These are phyloP conservation scores for Nannoperca obscura DNA, from an alignment of 2,797 vertebrate genomes.

Conservation along the genomic window DNA sequence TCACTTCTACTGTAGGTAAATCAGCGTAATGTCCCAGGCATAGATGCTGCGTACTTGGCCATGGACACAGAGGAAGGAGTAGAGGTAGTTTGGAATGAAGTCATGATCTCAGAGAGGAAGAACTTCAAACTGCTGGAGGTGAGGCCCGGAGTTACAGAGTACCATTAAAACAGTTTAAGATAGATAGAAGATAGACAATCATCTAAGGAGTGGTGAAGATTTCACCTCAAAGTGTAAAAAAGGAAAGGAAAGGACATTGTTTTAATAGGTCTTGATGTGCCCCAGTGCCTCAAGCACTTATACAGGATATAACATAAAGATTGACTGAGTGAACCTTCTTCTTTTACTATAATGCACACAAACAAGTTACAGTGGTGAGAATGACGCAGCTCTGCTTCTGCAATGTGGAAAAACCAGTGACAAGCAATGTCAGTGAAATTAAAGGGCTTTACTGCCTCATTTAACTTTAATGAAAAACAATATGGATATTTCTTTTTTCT, in stretches of 20 bases:
- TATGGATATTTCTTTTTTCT: too few species aligned
- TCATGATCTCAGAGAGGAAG: conserved; percentile 96
- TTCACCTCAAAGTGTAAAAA: neutral
- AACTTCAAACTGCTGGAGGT: conserved; percentile 97
- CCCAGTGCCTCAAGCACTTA: neutral
- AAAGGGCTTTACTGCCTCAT: neutral
- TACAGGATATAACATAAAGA: neutral
- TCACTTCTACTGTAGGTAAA: conserved; percentile 87
- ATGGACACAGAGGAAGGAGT: conserved; percentile 99
- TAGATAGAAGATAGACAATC: too few species aligned
- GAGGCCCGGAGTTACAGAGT: conserved; percentile 40
- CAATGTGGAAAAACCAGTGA: conserved; percentile 18
- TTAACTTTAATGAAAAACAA: neutral
- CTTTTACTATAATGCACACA: neutral
- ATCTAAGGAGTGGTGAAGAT: neutral
- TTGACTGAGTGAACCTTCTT: neutral
- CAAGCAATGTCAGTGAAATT: neutral
- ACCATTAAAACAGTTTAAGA: neutral
- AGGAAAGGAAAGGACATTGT: neutral
- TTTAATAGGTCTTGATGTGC: neutral
- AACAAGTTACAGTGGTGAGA: neutral
- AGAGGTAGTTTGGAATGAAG: conserved; percentile 99
- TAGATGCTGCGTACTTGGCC: conserved; percentile 96
- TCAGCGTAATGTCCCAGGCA: conserved; percentile 97
- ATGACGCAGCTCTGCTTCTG: neutral